Evolutionary conservation across 2,888 invertebrate genomes (phyloP).

Genomic region (Tipula helvola): DNA sequence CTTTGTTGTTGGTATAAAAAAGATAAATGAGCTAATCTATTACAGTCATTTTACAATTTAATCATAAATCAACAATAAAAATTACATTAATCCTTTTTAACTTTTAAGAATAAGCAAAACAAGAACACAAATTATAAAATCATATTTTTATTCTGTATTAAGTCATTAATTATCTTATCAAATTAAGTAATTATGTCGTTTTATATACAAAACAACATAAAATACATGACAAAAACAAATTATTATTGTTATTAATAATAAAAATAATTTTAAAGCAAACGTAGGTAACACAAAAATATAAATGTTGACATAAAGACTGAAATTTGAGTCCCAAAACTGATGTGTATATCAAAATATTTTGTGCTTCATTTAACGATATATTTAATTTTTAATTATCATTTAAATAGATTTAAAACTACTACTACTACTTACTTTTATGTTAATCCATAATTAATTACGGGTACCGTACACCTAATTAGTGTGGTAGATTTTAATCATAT

Average conservation of each 20-base stretch:
- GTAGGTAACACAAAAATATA: neutral
- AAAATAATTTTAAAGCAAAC: neutral
- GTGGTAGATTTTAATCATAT: neutral
- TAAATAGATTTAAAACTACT: neutral
- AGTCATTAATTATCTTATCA: slow-evolving; percentile 4
- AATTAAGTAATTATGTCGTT: neutral
- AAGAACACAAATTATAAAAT: neutral
- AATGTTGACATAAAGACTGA: neutral
- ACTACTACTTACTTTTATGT: too few species aligned
- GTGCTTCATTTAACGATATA: neutral
- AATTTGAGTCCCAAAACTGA: neutral
- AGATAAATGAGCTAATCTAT: neutral
- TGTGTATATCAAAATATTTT: neutral
- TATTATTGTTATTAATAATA: neutral
- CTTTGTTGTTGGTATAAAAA: neutral
- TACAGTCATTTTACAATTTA: neutral
- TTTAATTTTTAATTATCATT: neutral
- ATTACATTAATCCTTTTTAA: neutral
- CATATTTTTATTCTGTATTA: neutral
- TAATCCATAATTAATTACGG: neutral
- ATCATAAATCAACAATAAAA: slow-evolving; percentile 4
- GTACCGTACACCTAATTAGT: neutral
- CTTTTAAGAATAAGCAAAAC: neutral
- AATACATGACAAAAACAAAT: neutral
- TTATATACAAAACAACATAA: neutral